Conservation (phyloP, 1,140 invertebrate genomes). For the Brachionus asplanchnoidis region DNA sequence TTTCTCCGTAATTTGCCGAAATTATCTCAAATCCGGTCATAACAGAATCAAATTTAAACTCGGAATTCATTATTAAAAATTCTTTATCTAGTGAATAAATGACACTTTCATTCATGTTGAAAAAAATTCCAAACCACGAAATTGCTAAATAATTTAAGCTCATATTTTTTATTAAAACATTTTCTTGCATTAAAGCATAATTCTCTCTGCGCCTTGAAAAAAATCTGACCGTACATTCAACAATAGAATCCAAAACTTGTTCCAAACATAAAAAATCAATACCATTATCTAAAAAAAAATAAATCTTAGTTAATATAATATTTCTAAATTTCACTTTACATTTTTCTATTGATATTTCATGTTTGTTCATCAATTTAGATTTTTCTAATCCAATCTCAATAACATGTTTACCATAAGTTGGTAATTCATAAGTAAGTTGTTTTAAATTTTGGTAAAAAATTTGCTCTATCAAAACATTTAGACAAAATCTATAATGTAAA, state of each 20-base stretch:
- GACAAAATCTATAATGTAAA: neutral
- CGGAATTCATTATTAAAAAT: neutral
- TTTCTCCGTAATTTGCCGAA: neutral
- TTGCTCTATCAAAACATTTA: neutral
- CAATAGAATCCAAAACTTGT: neutral
- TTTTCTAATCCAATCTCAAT: neutral
- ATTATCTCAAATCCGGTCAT: neutral
- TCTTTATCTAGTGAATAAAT: neutral
- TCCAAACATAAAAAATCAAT: neutral
- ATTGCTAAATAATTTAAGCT: neutral
- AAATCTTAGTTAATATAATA: neutral
- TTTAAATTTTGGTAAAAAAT: neutral
- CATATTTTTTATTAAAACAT: neutral
- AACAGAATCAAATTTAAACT: neutral
- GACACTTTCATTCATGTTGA: neutral
- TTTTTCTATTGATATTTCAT: neutral
- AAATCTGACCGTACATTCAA: neutral
- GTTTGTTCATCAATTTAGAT: neutral
- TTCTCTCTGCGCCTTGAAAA: neutral
- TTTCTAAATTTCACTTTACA: neutral
- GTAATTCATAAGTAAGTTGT: neutral
- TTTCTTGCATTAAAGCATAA: neutral
- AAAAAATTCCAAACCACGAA: neutral
- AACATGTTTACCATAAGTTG: neutral
- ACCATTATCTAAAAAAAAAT: neutral